Evolutionary conservation across 1,140 invertebrate species (phyloP), one percentile per base, ranked within the genome.

Genomic region (Trialeurodes vaporariorum): DNA sequence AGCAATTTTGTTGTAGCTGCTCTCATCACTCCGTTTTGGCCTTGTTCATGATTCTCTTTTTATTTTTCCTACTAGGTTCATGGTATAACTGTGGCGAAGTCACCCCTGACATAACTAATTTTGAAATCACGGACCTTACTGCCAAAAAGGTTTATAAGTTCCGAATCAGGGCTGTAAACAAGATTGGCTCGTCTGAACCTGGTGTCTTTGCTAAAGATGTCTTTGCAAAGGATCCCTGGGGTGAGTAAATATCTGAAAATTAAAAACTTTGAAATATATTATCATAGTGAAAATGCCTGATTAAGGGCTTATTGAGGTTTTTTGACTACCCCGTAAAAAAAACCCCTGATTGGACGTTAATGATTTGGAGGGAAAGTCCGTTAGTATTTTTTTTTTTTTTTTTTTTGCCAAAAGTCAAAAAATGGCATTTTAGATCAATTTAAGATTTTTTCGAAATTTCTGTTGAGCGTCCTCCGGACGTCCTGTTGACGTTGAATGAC

Each of bases 211-310:
- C 81, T 68, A 94, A 92, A 76, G 86, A 90, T 27, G 87, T 96
- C 26, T 78, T 97, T 61, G 95, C 96, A 49, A 98, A 98, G 80
- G 94, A 98, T 88, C 96, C 96, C 71, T 98, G 94, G 92, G 94
- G 92, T 94, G 82, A 81, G 80, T 75, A 68, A n/a, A n/a, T n/a
- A n/a, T n/a, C n/a, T n/a, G n/a, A n/a, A n/a, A n/a, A n/a, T n/a
- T n/a, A n/a, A n/a, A n/a, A n/a, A n/a, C n/a, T n/a, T n/a, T n/a
- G n/a, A n/a, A n/a, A n/a, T n/a, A n/a, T n/a, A n/a, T n/a, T n/a
- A n/a, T n/a, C n/a, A n/a, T n/a, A n/a, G n/a, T n/a, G n/a, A n/a
- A n/a, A n/a, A n/a, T n/a, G n/a, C n/a, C n/a, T n/a, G 17, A 17
- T 17, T 59, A 17, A 59, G n/a, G 58, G 17, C n/a, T 59, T 59